These are phyloP conservation scores for Pitta sordida DNA, from an alignment of 2,113 vertebrate genomes.

Conservation along the genomic window DNA sequence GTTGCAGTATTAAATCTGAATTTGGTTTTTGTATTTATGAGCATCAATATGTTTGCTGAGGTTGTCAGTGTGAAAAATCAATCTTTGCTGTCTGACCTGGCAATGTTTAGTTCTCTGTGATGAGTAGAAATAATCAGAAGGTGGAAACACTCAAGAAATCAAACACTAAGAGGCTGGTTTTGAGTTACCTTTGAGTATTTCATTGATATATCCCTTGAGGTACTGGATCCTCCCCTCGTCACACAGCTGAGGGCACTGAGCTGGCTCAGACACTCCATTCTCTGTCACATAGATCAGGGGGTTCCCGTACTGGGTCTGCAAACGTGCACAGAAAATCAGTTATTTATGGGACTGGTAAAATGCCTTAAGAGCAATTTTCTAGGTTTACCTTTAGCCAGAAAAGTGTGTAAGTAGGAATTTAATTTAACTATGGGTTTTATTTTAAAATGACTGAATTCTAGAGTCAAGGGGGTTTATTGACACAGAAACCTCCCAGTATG, in stretches of 20 bases:
- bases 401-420: neutral
- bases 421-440: neutral
- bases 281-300: conserved; percentile 89
- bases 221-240: conserved; percentile 91
- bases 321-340: neutral
- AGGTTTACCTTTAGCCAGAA: neutral
- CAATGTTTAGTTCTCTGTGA: neutral
- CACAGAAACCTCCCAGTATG: neutral
- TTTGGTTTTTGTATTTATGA: neutral
- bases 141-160: neutral
- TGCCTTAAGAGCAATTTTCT: neutral
- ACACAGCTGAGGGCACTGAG: conserved; percentile 82
- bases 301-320: conserved; percentile 89
- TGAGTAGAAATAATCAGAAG: neutral
- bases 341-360: neutral
- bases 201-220: conserved; percentile 87
- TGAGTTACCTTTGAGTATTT: conserved; percentile 90
- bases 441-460: neutral
- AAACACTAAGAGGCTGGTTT: neutral
- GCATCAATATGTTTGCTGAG: neutral
- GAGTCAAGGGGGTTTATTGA: fast-evolving
- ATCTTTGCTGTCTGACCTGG: neutral
- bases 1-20: neutral
- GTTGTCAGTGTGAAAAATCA: neutral
- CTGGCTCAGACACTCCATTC: conserved; percentile 88